Evolutionary conservation across 2,797 vertebrate species (phyloP), one percentile per base, ranked within the genome.

Genomic region (Sebastes oblongus): DNA sequence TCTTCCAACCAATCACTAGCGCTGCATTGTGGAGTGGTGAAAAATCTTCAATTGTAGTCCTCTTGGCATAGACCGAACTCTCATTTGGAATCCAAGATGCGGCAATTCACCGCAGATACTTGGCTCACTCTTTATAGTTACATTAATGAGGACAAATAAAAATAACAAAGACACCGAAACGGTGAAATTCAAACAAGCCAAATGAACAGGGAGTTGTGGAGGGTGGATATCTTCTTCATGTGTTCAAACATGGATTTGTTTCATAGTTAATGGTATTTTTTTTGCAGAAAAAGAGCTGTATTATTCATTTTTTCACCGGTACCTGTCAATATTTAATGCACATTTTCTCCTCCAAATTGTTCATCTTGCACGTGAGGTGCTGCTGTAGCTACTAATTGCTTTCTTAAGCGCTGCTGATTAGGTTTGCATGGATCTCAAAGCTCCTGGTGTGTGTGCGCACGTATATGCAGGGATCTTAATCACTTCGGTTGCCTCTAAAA

Each of bases 361-460:
- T 85, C 67, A 68, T 78, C 81, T 78, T 62, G 68, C 36, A 76
- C 50, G 18, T 70, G 74, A 91, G 74, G 32, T 80, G 73, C 60
- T 72, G 79, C 82, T 82, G 80, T 73, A 82, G 83, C 82, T 77
- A 46, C 87, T 94, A 94, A 93, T 91, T 90, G 87, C 89, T 92
- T 91, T 87, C 75, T 83, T 84, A 89, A 77, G 34, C 50, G 29
- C 75, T 72, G 83, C 85, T 93, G 89, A 94, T 94, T 92, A 93
- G 81, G 70, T 90, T 77, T 78, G 87, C 84, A 87, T 67, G 73
- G 58, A 85, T 83, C 82, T 72, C 65, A 78, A 85, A 82, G 79
- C 86, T 90, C 83, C 79, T n/a, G 61, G 87, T 89, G 80, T 89
- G 78, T 86, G 70, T 54, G 52, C 34, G 62, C 27, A 70, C 24